Evolutionary conservation across 2,888 invertebrate genomes (phyloP), one percentile per base, ranked within the genome.

Genomic region (Aporophyla nigra): DNA sequence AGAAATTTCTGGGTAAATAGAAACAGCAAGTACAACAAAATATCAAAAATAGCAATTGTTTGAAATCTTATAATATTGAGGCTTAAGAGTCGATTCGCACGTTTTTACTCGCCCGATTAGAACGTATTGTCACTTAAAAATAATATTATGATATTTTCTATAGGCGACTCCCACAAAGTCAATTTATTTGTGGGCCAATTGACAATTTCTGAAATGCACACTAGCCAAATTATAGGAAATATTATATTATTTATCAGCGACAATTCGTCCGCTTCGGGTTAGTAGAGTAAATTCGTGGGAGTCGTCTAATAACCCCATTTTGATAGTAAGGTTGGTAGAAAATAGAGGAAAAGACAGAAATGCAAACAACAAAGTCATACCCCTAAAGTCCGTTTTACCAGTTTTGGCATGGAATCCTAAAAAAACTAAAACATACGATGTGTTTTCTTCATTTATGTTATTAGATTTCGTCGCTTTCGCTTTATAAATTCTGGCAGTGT

Each of bases 391-490:
- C 1, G 5, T 14, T 51, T 51, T 2, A 2, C 5, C 7, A 74
- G 43, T 59, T 51, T 74, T n/a, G 2, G 33, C n/a, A 43, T n/a
- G 16, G 27, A n/a, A 66, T 27, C 10, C 16, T 5, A 51, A 19
- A 24, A 63, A 53, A 59, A 40, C 58, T 65, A 58, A 66, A 73
- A n/a, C 12, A 40, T 14, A 68, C 56, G 24, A 6, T 71, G 46
- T 75, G 49, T 74, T 86, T 76, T 74, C 73, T 77, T 79, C 63
- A 59, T 76, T 78, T 71, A 71, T 61, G 10, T 73, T 71, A 73
- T 74, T 67, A 56, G 56, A 27, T 74, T 85, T 63, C 59, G 21
- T 58, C 62, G 58, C 62, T 46, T 66, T 33, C 33, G 19, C 61
- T 33, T 24, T 56, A 67, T 68, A 19, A 53, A 77, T 81, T 85